A percentile compares a stretch with the other conserved stretches of the same genome.
These are phyloP conservation scores for Crocodylus rhombifer DNA, from an alignment of 2,797 vertebrate species.

Conservation along the genomic window DNA sequence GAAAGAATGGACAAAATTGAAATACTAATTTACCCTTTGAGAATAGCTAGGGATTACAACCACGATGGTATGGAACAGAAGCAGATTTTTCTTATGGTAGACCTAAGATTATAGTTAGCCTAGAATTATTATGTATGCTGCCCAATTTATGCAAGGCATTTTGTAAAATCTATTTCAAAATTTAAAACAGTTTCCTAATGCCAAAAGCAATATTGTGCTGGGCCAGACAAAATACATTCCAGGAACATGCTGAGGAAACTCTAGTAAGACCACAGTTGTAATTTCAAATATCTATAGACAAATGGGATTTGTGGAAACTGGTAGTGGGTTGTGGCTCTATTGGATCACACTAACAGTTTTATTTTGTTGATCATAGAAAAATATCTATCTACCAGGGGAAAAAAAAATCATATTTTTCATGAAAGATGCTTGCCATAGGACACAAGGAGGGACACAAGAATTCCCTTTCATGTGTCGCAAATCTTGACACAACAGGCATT, in stretches of 20 bases:
- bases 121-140: accelerated
- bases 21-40: neutral
- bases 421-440: neutral
- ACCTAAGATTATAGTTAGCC: no score
- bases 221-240: neutral
- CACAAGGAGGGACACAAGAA: neutral
- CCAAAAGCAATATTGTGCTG: neutral
- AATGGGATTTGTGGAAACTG: neutral
- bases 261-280: neutral
- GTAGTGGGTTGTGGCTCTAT: neutral
- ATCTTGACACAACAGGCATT: neutral
- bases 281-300: neutral
- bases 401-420: neutral
- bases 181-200: neutral
- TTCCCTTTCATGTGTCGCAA: neutral
- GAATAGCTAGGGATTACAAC: neutral
- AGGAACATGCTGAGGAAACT: neutral
- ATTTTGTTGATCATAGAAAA: neutral
- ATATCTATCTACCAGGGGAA: neutral
- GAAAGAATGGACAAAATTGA: neutral
- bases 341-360: no score
- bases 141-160: neutral
- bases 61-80: neutral
- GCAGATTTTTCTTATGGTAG: neutral
- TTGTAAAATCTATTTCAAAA: neutral